phyloP scores from a whole-genome alignment of 2,888 invertebrate species.

The Arge pagana region DNA sequence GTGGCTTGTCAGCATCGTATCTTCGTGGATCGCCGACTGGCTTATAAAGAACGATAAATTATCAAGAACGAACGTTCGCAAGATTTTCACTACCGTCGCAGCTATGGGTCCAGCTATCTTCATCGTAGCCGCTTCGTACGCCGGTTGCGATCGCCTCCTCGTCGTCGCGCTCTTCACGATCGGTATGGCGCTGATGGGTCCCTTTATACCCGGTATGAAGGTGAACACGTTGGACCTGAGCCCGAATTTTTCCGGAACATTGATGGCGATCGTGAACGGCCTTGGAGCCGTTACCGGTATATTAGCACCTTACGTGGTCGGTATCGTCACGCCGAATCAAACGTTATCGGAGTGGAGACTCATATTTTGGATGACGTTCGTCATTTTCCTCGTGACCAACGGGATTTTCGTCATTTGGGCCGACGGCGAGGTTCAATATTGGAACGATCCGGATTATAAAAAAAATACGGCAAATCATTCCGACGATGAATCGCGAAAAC shows the following conservation, averaged over 20 bases:
- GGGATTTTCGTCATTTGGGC: constrained; percentile 50
- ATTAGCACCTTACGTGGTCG: constrained; percentile 67
- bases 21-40: constrained; percentile 72
- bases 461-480: too few species aligned
- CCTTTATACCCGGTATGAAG: constrained; percentile 73
- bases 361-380: constrained; percentile 54
- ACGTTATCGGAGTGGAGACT: constrained; percentile 49
- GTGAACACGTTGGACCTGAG: constrained; percentile 71
- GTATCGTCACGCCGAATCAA: constrained; percentile 59
- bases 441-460: constrained; percentile 54
- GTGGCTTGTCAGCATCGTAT: constrained; percentile 68
- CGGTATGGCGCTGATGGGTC: constrained; percentile 71
- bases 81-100: constrained; percentile 72
- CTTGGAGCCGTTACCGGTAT: constrained; percentile 71
- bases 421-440: constrained; percentile 54
- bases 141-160: constrained; percentile 62
- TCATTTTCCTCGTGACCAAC: constrained; percentile 47
- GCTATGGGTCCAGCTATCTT: constrained; percentile 67
- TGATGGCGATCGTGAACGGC: constrained; percentile 73
- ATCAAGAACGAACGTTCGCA: constrained; percentile 64
- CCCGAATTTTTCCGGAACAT: constrained; percentile 69
- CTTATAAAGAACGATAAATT: constrained; percentile 66
- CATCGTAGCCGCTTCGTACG: constrained; percentile 67
- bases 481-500: too few species aligned
- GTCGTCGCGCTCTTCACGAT: constrained; percentile 64